Evolutionary conservation across 2,888 invertebrate genomes (phyloP).

Genomic region (Drosophila meridionalis): DNA sequence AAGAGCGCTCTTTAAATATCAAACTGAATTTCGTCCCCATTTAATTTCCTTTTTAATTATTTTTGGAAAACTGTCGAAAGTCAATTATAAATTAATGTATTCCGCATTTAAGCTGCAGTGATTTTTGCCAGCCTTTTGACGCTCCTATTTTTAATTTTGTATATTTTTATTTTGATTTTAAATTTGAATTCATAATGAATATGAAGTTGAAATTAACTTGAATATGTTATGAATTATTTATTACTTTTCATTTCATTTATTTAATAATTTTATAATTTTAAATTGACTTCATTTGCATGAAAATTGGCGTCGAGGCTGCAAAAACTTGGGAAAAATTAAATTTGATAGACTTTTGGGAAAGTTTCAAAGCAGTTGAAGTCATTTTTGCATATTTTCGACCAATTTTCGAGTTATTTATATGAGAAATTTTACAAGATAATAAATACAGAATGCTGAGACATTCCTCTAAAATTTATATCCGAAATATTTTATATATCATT

Average conservation of each 20-base stretch:
- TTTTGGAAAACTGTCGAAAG: background rate
- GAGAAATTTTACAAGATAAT: no score
- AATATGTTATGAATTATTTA: background rate
- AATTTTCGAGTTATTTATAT: no score
- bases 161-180: background rate
- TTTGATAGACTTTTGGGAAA: background rate
- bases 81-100: conserved; percentile 8
- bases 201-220: background rate
- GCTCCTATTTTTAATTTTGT: background rate
- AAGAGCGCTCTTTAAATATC: background rate
- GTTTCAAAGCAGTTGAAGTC: no score
- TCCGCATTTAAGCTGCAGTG: background rate
- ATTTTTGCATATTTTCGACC: no score
- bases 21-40: background rate
- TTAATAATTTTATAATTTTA: background rate
- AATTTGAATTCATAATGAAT: background rate
- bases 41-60: background rate
- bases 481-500: no score
- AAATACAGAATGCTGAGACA: no score
- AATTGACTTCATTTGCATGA: background rate
- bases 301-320: background rate
- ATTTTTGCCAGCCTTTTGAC: background rate
- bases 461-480: no score
- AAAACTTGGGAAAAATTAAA: background rate
- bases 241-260: background rate